Evolutionary conservation across 1,140 invertebrate genomes (phyloP).

Genomic region (Brachionus rotundiformis): DNA sequence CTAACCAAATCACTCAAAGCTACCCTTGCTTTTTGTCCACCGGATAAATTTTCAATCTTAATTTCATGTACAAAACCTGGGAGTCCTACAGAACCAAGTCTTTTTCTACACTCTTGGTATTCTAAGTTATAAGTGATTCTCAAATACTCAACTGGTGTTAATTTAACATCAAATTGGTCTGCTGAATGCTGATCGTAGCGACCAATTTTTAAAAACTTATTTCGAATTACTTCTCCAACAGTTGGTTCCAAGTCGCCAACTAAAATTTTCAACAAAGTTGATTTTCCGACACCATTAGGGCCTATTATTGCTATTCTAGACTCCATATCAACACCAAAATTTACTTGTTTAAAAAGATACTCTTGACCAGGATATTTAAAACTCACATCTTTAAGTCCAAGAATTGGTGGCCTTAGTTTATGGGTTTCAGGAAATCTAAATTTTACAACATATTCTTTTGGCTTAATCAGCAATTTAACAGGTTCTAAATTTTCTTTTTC

Average conservation of each 20-base stretch:
- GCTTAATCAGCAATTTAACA: slow-evolving; percentile 78
- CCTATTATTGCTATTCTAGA: slow-evolving; percentile 67
- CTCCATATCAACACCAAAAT: slow-evolving; percentile 90
- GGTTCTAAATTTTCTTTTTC: slow-evolving; percentile 71
- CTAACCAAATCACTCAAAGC: slow-evolving; percentile 89
- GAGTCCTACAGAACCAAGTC: slow-evolving; percentile 90
- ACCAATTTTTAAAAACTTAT: slow-evolving; percentile 73
- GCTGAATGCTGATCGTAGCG: slow-evolving; percentile 98
- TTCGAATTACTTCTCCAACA: slow-evolving; percentile 48
- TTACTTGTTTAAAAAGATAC: slow-evolving; percentile 77
- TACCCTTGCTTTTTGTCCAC: slow-evolving; percentile 94
- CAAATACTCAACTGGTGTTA: slow-evolving; percentile 89
- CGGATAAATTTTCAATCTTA: slow-evolving; percentile 93
- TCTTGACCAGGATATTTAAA: slow-evolving; percentile 81
- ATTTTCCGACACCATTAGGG: slow-evolving; percentile 77
- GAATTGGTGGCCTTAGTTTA: slow-evolving; percentile 87
- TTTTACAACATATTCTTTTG: slow-evolving; percentile 92
- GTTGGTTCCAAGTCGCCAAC: slow-evolving; percentile 77
- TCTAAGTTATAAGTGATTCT: slow-evolving; percentile 79
- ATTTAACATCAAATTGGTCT: slow-evolving; percentile 93
- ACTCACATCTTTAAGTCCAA: slow-evolving; percentile 81
- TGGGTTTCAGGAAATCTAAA: slow-evolving; percentile 93
- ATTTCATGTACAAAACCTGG: slow-evolving; percentile 93
- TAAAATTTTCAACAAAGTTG: slow-evolving; percentile 91
- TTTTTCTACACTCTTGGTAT: slow-evolving; percentile 90